Evolutionary conservation across 2,888 invertebrate species (phyloP).

Genomic region (Monopis laevigella): DNA sequence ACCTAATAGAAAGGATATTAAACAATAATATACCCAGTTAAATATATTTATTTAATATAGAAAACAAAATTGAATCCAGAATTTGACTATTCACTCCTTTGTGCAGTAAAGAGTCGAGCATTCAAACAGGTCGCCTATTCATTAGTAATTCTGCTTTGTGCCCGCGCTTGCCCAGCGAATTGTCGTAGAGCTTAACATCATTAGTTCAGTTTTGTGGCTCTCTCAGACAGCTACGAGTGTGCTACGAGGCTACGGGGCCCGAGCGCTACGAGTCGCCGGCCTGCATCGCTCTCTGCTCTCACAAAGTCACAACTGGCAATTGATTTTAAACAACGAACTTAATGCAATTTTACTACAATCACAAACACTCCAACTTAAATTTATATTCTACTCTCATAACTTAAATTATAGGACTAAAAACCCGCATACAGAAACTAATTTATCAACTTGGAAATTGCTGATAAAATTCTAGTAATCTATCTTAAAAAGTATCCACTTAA

Average conservation of each 20-base stretch:
- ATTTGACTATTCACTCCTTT: conserved; percentile 9
- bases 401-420: no score
- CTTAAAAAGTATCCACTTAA: conserved; percentile 9
- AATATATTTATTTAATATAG: no score
- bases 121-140: conserved; percentile 18
- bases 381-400: no score
- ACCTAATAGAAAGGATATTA: no score
- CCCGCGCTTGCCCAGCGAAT: conserved; percentile 14
- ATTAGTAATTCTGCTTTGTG: conserved; percentile 17
- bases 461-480: no score
- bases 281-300: neutral
- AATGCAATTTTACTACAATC: neutral
- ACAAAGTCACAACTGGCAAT: conserved; percentile 1
- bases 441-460: no score
- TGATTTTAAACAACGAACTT: conserved; percentile 7
- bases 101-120: conserved; percentile 11
- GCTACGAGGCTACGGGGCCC: neutral
- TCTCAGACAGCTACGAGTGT: conserved; percentile 10
- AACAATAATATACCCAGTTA: no score
- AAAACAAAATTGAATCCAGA: neutral
- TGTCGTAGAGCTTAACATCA: conserved; percentile 16
- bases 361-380: conserved; percentile 5
- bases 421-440: no score
- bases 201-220: conserved; percentile 15
- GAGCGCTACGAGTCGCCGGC: conserved; percentile 8